Conservation (phyloP, 2,888 invertebrate genomes). For the Fragum sueziense region DNA sequence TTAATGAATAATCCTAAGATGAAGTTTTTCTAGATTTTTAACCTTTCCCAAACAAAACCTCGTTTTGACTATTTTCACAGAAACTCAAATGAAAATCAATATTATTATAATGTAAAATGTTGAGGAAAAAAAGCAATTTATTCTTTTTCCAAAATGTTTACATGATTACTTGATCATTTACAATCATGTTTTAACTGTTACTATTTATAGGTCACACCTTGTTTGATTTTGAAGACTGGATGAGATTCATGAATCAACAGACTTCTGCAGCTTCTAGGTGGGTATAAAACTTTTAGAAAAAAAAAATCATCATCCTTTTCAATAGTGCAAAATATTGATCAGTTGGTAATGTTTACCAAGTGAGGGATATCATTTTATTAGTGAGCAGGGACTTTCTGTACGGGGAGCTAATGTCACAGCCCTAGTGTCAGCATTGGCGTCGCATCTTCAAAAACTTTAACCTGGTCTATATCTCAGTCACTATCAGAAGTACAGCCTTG, state of each 20-base stretch:
- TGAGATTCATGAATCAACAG: conserved; percentile 48
- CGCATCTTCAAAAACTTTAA: no score
- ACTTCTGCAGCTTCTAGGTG: not conserved
- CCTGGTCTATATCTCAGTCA: no score
- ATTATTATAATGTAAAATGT: not conserved
- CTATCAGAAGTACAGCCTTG: no score
- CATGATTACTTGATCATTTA: not conserved
- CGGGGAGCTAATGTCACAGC: no score
- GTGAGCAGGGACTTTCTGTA: no score
- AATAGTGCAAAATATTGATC: no score
- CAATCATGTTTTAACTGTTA: not conserved
- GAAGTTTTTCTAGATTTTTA: not conserved
- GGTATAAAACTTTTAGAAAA: no score
- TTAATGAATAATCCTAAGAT: not conserved
- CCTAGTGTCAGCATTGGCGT: no score
- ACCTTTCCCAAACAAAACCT: not conserved
- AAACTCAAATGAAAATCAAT: not conserved
- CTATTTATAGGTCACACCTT: conserved; percentile 59
- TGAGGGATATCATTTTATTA: no score
- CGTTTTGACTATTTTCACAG: not conserved
- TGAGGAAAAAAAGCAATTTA: not conserved
- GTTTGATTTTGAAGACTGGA: conserved; percentile 69
- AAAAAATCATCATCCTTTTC: no score
- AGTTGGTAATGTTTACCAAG: no score
- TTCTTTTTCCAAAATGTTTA: not conserved